A percentile compares a stretch with the other conserved stretches of the same genome.
Evolutionary conservation across 1,140 invertebrate genomes (phyloP).

Genomic region (Drosophila kanapiae): DNA sequence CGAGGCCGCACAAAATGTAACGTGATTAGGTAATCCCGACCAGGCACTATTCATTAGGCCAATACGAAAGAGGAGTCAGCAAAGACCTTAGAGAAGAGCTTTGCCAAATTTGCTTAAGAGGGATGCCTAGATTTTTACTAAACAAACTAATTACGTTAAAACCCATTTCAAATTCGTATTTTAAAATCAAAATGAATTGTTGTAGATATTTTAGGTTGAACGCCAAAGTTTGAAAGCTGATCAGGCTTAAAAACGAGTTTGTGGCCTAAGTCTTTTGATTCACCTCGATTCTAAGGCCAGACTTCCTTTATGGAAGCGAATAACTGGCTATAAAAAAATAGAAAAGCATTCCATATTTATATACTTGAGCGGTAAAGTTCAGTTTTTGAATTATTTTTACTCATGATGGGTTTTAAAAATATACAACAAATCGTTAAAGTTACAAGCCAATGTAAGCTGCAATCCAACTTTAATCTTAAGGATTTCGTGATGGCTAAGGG

Average conservation of each 20-base stretch:
- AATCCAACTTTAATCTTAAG: too few relatives aligned
- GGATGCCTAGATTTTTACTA: background rate
- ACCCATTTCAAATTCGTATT: background rate
- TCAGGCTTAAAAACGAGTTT: slow-evolving; percentile 9
- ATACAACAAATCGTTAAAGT: background rate
- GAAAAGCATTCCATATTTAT: background rate
- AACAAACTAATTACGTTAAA: background rate
- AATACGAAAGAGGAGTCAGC: too few relatives aligned
- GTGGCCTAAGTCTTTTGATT: slow-evolving; percentile 14
- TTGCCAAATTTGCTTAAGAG: background rate
- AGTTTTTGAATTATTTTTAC: too few relatives aligned
- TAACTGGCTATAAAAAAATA: too few relatives aligned
- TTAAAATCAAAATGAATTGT: background rate
- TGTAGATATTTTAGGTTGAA: background rate
- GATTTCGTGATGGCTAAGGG: slow-evolving; percentile 1
- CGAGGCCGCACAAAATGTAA: slow-evolving; percentile 35
- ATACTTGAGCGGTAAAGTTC: background rate
- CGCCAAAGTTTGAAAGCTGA: background rate
- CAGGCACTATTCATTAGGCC: slow-evolving; percentile 31
- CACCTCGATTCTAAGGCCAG: background rate
- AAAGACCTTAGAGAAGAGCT: too few relatives aligned
- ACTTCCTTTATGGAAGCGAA: background rate
- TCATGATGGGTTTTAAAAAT: background rate
- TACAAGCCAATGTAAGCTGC: too few relatives aligned
- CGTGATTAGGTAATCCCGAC: slow-evolving; percentile 39